Base-by-base conservation (phyloP, 2,888 invertebrate genomes). In the Eretmocerus hayati region DNA sequence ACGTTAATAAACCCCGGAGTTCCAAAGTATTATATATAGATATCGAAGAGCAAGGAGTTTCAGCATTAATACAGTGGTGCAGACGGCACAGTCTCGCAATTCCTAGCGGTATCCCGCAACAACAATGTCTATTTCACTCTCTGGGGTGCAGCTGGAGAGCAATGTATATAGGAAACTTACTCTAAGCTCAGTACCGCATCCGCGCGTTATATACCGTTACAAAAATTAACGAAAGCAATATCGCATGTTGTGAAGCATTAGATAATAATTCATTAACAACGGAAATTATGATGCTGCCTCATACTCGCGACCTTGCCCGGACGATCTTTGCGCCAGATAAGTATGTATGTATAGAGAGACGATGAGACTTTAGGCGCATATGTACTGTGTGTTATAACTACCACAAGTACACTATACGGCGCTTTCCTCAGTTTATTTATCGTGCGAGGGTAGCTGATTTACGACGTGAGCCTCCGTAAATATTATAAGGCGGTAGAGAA, bases 181-280 rank as follows among this genome's bases (percentile, higher is more conserved):
- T n/a, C n/a, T n/a, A n/a, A n/a, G n/a, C n/a, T n/a, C n/a, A n/a
- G n/a, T n/a, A n/a, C n/a, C n/a, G n/a, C n/a, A n/a, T n/a, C n/a
- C n/a, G n/a, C n/a, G n/a, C n/a, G n/a, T n/a, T n/a, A 26, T 26
- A 26, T 50, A 23, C 50, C 50, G 46, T 50, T 46, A 43, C 22
- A 35, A 42, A 50, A 50, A 50, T 42, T 37, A 38, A 15, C 21
- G 13, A 42, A 32, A 42, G 32, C 42, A 48, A 40, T n/a, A n/a
- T 44, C 44, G 13, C 41, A 35, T 33, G 20, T 5, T 6, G 26
- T 42, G 22, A 20, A 19, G 38, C 35, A 39, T 43, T 43, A 43
- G 50, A 32, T 38, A 42, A 46, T 46, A 42, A 46, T 50, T 46
- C 46, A 45, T 38, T 42, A 41, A n/a, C 26, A 50, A 39, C 37